These are phyloP conservation scores for Sialia sialis DNA, from an alignment of 2,113 vertebrate genomes.

Conservation along the genomic window DNA sequence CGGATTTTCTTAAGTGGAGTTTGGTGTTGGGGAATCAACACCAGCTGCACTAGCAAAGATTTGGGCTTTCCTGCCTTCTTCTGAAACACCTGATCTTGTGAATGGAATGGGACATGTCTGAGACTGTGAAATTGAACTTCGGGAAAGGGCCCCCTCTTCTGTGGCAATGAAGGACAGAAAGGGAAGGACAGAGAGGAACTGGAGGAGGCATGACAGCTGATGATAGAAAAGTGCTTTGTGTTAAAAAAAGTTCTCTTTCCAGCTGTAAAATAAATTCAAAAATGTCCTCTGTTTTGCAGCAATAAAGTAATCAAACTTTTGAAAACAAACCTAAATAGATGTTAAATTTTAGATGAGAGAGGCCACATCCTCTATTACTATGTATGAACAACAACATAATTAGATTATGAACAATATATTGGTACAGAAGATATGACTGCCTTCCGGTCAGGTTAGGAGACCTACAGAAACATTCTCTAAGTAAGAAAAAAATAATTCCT, in stretches of 20 bases:
- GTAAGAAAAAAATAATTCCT: neutral
- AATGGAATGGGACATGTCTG: neutral
- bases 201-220: neutral
- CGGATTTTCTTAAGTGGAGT: neutral
- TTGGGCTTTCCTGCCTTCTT: neutral
- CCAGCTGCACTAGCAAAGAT: neutral
- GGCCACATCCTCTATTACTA: neutral
- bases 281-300: neutral
- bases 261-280: neutral
- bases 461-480: neutral
- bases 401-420: neutral
- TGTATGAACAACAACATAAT: neutral
- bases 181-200: neutral
- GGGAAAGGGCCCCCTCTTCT: fast-evolving
- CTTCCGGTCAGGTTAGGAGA: neutral
- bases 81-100: neutral
- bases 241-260: neutral
- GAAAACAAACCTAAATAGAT: neutral
- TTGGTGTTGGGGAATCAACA: neutral
- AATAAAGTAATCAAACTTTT: neutral
- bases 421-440: neutral
- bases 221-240: neutral
- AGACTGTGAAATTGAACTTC: neutral
- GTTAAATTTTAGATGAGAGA: neutral
- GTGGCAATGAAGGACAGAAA: neutral